Conservation (phyloP, 2,113 vertebrate genomes). For the Notiomystis cincta region DNA sequence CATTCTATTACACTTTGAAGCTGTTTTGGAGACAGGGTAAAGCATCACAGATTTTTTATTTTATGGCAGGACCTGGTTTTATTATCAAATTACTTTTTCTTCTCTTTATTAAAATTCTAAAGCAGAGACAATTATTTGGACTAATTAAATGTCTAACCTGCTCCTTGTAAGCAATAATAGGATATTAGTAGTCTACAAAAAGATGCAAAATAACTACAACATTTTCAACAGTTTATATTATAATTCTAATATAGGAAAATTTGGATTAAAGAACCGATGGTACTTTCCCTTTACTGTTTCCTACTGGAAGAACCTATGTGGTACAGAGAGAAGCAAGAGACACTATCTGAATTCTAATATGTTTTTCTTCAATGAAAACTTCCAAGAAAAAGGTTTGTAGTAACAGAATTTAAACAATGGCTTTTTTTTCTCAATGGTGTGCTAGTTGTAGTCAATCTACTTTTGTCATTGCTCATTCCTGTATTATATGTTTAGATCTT, state of each 20-base stretch:
- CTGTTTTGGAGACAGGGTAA: neutral
- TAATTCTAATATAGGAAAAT: slow-evolving; percentile 45
- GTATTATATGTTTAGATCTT: neutral
- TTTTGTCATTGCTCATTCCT: neutral
- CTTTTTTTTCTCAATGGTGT: neutral
- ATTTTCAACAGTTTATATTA: neutral
- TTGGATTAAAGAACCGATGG: slow-evolving; percentile 54
- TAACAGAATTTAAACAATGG: neutral
- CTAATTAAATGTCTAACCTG: neutral
- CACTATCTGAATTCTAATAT: neutral
- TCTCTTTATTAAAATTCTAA: neutral
- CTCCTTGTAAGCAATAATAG: neutral
- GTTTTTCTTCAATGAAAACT: slow-evolving; percentile 31
- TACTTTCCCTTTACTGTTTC: slow-evolving; percentile 65
- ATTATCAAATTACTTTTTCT: neutral
- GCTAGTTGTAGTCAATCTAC: neutral
- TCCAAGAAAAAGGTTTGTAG: slow-evolving; percentile 53
- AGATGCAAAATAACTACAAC: neutral
- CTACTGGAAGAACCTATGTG: slow-evolving; percentile 62
- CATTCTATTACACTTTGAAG: neutral
- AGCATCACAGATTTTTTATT: neutral
- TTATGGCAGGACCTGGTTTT: neutral
- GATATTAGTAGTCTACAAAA: neutral
- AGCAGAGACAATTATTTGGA: neutral
- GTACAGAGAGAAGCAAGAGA: neutral